Percentiles rank a stretch among this genome's conserved stretches.
Evolutionary conservation across 2,113 vertebrate genomes (phyloP).

Genomic region (Elephantulus edwardii): DNA sequence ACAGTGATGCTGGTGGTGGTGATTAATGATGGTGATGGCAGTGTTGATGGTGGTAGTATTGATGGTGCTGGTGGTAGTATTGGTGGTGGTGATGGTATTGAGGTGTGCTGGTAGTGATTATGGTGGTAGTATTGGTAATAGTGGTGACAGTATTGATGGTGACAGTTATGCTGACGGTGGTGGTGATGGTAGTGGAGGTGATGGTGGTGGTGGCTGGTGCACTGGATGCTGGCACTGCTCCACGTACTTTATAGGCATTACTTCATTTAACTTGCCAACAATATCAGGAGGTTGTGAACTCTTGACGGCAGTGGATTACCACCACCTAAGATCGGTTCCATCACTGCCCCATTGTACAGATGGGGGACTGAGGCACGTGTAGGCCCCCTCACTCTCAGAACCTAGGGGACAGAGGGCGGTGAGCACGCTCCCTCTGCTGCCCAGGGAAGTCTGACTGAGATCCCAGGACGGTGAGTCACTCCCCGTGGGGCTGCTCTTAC

Average conservation of each 20-base stretch:
- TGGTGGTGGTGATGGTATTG: background rate
- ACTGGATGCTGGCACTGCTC: background rate
- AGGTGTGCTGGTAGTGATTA: too few relatives aligned
- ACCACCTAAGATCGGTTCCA: background rate
- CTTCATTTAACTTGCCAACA: background rate
- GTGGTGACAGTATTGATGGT: background rate
- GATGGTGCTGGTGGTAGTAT: background rate
- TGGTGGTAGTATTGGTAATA: background rate
- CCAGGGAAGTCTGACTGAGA: too few relatives aligned
- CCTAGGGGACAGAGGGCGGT: background rate
- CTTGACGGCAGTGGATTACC: too few relatives aligned
- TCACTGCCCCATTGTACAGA: background rate
- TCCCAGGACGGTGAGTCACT: background rate
- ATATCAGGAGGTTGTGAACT: too few relatives aligned
- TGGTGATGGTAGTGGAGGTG: background rate
- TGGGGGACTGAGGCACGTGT: too few relatives aligned
- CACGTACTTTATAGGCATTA: background rate
- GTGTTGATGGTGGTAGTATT: background rate
- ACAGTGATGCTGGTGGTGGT: too few relatives aligned
- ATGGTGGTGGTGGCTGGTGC: background rate
- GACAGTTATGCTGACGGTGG: background rate
- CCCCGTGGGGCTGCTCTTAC: background rate
- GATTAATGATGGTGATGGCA: background rate
- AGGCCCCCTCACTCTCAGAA: too few relatives aligned
- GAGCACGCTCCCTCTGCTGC: background rate